phyloP scores from a whole-genome alignment of 2,888 invertebrate species.

The Coecobrya sp. region DNA sequence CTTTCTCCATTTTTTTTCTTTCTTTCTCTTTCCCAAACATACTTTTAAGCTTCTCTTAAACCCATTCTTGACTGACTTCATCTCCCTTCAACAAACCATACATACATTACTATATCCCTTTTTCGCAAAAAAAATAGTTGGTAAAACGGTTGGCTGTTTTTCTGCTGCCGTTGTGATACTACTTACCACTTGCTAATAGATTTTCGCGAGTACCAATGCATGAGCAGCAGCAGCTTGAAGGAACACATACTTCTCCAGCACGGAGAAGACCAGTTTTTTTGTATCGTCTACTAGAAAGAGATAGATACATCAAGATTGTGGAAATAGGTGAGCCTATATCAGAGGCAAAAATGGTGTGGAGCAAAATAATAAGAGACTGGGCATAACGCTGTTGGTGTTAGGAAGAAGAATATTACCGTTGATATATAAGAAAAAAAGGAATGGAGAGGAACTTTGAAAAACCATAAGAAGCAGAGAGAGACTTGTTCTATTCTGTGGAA shows the following conservation, averaged over 20 bases:
- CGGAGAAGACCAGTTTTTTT: background rate
- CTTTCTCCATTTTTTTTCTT: background rate
- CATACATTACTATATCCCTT: background rate
- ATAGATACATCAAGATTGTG: conserved; percentile 10
- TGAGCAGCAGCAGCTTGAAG: background rate
- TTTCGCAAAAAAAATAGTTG: background rate
- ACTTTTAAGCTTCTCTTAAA: conserved; percentile 7
- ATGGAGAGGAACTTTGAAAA: conserved; percentile 11
- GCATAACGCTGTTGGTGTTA: background rate
- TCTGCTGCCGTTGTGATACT: background rate
- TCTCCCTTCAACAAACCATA: conserved; percentile 25
- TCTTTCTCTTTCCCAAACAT: background rate
- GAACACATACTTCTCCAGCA: background rate
- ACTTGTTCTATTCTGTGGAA: conserved; percentile 33
- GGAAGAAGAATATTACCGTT: conserved; percentile 13
- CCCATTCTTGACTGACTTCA: conserved; percentile 18
- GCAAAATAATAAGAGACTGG: conserved; percentile 15
- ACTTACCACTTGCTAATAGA: background rate
- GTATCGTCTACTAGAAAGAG: background rate
- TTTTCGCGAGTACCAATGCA: conserved; percentile 37
- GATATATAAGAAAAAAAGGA: conserved; percentile 17
- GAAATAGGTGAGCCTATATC: conserved; percentile 24
- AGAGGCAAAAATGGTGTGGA: conserved; percentile 8
- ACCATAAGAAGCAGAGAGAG: conserved; percentile 51
- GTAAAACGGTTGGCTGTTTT: background rate